Conservation (phyloP, 2,888 invertebrate genomes). For the Sympetrum striolatum region DNA sequence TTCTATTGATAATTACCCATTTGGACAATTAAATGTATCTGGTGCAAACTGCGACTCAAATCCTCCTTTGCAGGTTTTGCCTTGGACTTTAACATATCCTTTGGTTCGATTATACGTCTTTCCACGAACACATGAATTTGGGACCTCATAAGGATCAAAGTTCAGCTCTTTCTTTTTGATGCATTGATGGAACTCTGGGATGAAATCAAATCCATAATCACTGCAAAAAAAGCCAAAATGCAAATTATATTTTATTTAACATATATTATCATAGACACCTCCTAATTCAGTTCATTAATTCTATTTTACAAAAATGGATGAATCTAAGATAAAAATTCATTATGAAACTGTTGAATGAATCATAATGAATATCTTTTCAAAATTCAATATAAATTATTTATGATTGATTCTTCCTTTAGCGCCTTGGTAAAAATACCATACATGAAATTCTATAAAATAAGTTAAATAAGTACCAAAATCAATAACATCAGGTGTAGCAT, state of each 20-base stretch:
- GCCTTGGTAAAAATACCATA: too few species aligned
- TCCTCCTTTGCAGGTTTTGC: conserved; percentile 79
- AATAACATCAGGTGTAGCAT: too few species aligned
- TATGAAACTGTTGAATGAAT: too few species aligned
- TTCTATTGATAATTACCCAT: conserved; percentile 53
- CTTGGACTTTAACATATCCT: conserved; percentile 83
- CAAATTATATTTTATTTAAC: too few species aligned
- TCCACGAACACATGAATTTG: conserved; percentile 73
- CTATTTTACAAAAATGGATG: too few species aligned
- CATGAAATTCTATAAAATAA: too few species aligned
- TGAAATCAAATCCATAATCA: conserved; percentile 76
- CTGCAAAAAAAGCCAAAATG: conserved; percentile 61
- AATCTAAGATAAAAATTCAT: too few species aligned
- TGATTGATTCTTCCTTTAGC: too few species aligned
- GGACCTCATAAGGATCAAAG: conserved; percentile 73
- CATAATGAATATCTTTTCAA: too few species aligned
- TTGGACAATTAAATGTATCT: conserved; percentile 65
- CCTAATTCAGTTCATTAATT: too few species aligned
- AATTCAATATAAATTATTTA: too few species aligned
- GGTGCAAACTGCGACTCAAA: conserved; percentile 74
- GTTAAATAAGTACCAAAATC: too few species aligned
- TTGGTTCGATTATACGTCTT: conserved; percentile 79
- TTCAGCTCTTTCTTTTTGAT: conserved; percentile 68
- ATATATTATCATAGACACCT: neutral
- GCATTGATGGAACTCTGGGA: conserved; percentile 64